A percentile compares a stretch with the other conserved stretches of the same genome.
phyloP scores from a whole-genome alignment of 2,113 vertebrate species.

The Felis catus region F.catus_Fca126_mat1.0 CM031420.1:131121501-131122000 shows the following conservation, averaged over 20 bases:
- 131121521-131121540: neutral
- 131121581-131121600: neutral
- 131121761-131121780: neutral
- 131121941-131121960: too few species aligned
- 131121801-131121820: neutral
- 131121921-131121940: neutral
- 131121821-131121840: neutral
- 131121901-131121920: neutral
- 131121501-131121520: constrained; percentile 14
- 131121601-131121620: neutral
- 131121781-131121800: neutral
- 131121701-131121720: neutral
- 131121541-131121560: neutral
- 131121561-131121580: neutral
- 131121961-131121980: too few species aligned
- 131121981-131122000: too few species aligned
- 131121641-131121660: too few species aligned
- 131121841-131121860: neutral
- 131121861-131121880: neutral
- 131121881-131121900: neutral
- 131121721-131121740: neutral
- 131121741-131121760: neutral
- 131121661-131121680: too few species aligned
- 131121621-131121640: neutral
- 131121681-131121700: neutral